Conservation (phyloP, 2,888 invertebrate genomes). For the Volucella bombylans region DNA sequence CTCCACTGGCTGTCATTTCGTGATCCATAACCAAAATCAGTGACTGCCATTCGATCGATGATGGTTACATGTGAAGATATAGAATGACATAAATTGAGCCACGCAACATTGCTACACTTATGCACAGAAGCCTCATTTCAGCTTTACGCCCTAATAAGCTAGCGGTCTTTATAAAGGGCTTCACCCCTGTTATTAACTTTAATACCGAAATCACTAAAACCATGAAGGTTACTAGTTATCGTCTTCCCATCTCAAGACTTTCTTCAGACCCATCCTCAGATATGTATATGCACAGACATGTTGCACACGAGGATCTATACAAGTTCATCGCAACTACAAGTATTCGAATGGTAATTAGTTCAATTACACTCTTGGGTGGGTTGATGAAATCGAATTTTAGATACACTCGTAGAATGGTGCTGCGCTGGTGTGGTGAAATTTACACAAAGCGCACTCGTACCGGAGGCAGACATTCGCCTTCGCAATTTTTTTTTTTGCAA, state of each 20-base stretch:
- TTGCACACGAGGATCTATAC: too few species aligned
- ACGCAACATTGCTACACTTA: constrained; percentile 41
- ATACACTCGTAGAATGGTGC: not conserved
- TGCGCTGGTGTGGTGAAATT: not conserved
- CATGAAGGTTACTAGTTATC: constrained; percentile 10
- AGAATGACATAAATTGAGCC: constrained; percentile 33
- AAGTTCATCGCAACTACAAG: not conserved
- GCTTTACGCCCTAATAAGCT: constrained; percentile 42
- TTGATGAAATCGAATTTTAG: constrained; percentile 21
- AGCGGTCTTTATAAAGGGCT: constrained; percentile 1
- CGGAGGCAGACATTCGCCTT: too few species aligned
- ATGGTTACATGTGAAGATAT: not conserved
- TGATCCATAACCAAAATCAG: constrained; percentile 8
- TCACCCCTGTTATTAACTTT: constrained; percentile 6
- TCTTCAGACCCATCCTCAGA: not conserved
- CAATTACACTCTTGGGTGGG: constrained; percentile 23
- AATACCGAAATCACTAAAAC: constrained; percentile 4
- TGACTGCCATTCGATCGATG: not conserved
- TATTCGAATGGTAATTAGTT: constrained; percentile 39
- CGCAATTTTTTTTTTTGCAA: not conserved
- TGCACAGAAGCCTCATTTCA: not conserved
- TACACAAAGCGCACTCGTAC: too few species aligned
- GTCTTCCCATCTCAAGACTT: not conserved
- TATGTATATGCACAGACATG: too few species aligned
- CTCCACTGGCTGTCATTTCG: too few species aligned